Percentiles rank a stretch among this genome's conserved stretches.
These are phyloP conservation scores for Conchocele bisecta DNA, from an alignment of 2,888 invertebrate species.

Conservation along the genomic window DNA sequence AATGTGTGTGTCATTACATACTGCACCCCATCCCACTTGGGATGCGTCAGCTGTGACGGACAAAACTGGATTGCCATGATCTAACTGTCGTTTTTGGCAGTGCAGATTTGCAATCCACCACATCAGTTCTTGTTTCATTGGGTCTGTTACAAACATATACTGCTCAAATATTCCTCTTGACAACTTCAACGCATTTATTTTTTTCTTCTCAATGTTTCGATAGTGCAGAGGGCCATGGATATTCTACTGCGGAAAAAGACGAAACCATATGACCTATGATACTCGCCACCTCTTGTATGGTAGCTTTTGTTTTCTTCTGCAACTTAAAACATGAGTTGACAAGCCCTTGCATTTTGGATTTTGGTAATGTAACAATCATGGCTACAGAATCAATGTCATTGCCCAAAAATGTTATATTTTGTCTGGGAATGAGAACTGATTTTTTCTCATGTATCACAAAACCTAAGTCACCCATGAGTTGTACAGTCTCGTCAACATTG, in stretches of 20 bases:
- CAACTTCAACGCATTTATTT: background rate
- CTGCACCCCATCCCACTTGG: conserved; percentile 10
- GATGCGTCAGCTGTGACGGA: background rate
- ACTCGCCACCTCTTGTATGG: background rate
- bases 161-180: conserved; percentile 9
- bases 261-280: conserved; percentile 12
- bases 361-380: conserved; percentile 34
- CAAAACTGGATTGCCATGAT: background rate
- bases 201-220: conserved; percentile 4
- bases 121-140: background rate
- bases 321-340: background rate
- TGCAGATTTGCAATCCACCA: conserved; percentile 12
- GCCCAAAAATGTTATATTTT: conserved; percentile 33
- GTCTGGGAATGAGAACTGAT: conserved; percentile 32
- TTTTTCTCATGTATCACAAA: conserved; percentile 40
- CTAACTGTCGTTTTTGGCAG: background rate
- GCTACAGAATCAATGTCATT: conserved; percentile 27
- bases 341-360: background rate
- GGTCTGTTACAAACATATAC: background rate
- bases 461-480: conserved; percentile 23
- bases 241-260: background rate
- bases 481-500: conserved; percentile 4
- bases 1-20: background rate
- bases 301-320: background rate
- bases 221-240: conserved; percentile 7